phyloP scores from a whole-genome alignment of 2,888 invertebrate species.

The Julus scandinavius region DNA sequence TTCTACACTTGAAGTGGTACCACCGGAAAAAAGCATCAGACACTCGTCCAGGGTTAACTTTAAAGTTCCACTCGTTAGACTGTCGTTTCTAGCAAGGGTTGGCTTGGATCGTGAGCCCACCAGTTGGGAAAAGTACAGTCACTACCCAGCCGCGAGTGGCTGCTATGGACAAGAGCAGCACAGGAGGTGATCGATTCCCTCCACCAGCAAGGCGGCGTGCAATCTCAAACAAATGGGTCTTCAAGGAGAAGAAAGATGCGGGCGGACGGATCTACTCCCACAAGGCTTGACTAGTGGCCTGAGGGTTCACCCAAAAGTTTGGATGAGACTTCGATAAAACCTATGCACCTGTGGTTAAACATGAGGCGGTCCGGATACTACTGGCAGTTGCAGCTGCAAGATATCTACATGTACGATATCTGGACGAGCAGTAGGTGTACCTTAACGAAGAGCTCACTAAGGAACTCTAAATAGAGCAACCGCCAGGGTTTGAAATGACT shows the following conservation, averaged over 20 bases:
- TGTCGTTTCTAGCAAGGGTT: background rate
- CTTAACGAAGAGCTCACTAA: too few relatives aligned
- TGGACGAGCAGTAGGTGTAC: too few relatives aligned
- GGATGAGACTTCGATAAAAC: too few relatives aligned
- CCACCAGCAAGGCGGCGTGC: background rate
- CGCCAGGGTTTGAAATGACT: too few relatives aligned
- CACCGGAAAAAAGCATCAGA: background rate
- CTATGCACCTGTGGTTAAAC: too few relatives aligned
- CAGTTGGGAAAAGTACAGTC: background rate
- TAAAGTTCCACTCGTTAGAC: background rate
- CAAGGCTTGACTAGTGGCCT: too few relatives aligned
- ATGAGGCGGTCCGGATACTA: too few relatives aligned
- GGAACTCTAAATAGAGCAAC: too few relatives aligned
- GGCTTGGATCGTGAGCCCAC: background rate
- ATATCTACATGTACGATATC: too few relatives aligned
- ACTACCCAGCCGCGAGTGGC: background rate
- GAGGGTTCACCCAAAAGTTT: too few relatives aligned
- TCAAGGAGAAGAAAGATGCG: background rate
- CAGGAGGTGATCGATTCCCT: background rate
- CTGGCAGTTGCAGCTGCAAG: too few relatives aligned
- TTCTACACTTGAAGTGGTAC: background rate
- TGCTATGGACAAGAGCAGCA: background rate
- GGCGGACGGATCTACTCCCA: background rate
- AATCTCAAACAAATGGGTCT: background rate
- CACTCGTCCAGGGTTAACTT: background rate